phyloP scores from a whole-genome alignment of 2,888 invertebrate species.

The Trachelus tabidus region DNA sequence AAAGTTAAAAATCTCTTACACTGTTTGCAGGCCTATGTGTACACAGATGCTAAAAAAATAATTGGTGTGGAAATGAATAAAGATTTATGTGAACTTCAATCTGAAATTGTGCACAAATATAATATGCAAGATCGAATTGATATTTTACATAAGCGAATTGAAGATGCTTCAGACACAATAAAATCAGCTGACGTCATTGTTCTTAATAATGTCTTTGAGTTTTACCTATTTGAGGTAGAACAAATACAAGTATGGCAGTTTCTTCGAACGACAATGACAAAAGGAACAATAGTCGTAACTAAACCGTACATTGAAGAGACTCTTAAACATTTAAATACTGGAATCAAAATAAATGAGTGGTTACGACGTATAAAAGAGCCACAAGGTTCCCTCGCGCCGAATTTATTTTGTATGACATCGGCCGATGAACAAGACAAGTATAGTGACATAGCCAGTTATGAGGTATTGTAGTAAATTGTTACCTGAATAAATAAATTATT shows the following conservation, averaged over 20 bases:
- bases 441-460: conserved; percentile 39
- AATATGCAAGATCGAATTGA: conserved; percentile 69
- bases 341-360: conserved; percentile 69
- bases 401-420: conserved; percentile 20
- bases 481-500: too few relatives aligned
- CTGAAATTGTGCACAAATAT: conserved; percentile 70
- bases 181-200: conserved; percentile 71
- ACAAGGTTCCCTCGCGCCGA: conserved; percentile 54
- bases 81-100: conserved; percentile 74
- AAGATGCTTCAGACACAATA: conserved; percentile 69
- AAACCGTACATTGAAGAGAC: conserved; percentile 72
- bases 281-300: conserved; percentile 71
- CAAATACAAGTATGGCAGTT: conserved; percentile 74
- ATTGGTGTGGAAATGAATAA: conserved; percentile 78
- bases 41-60: conserved; percentile 70
- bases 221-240: conserved; percentile 72
- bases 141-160: conserved; percentile 72
- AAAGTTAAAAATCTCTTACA: too few relatives aligned
- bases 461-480: conserved; percentile 32
- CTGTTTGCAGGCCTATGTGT: conserved; percentile 71
- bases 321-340: conserved; percentile 66
- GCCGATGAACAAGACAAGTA: conserved; percentile 22
- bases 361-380: conserved; percentile 60
- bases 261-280: conserved; percentile 69
- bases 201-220: conserved; percentile 78